Evolutionary conservation across 2,888 invertebrate genomes (phyloP).

Genomic region (Azorinus chamasolen): DNA sequence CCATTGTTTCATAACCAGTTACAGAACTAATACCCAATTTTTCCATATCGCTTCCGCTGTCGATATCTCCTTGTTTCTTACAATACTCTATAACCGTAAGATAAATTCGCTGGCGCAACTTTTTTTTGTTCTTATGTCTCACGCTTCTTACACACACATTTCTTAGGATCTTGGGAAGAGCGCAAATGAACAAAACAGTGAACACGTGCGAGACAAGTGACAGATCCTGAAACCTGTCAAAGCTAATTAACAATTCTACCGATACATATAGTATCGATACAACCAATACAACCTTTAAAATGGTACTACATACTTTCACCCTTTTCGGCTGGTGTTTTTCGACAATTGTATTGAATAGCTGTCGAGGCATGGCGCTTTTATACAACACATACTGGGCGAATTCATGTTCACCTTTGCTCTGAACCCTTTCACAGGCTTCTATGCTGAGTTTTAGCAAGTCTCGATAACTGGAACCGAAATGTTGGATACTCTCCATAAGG

Average conservation of each 20-base stretch:
- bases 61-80: no score
- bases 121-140: no score
- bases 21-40: no score
- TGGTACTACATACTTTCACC: conserved; percentile 37
- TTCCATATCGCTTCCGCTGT: no score
- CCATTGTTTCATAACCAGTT: no score
- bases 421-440: conserved; percentile 12
- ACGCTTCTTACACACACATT: no score
- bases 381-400: neutral
- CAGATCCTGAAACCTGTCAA: conserved; percentile 52
- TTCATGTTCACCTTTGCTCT: neutral
- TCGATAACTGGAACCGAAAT: conserved; percentile 39
- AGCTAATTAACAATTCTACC: conserved; percentile 31
- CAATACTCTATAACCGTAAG: no score
- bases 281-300: conserved; percentile 33
- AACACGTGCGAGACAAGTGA: conserved; percentile 52
- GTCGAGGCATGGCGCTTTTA: conserved; percentile 24
- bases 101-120: no score
- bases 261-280: conserved; percentile 36
- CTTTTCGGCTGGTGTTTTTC: conserved; percentile 37
- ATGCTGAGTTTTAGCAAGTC: conserved; percentile 31
- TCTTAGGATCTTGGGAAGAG: conserved; percentile 37
- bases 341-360: conserved; percentile 30
- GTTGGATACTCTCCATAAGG: conserved; percentile 31
- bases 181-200: conserved; percentile 49